Evolutionary conservation across 2,113 vertebrate genomes (phyloP).

Genomic region (Python bivittatus): DNA sequence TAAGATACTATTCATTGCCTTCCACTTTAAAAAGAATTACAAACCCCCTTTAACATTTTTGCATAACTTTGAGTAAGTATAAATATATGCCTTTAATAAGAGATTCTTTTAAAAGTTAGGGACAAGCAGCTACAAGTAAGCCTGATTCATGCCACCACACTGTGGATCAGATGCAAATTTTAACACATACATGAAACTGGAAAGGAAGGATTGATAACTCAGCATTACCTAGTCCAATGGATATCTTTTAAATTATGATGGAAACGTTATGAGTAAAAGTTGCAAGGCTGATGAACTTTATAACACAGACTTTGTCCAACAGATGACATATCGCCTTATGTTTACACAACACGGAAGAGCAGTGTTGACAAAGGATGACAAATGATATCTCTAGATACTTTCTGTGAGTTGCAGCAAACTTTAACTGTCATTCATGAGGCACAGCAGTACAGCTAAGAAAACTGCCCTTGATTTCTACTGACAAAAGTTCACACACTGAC

Average conservation of each 20-base stretch:
- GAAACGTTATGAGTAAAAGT: background rate
- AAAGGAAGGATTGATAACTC: background rate
- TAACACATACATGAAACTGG: background rate
- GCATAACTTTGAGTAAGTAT: background rate
- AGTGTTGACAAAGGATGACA: background rate
- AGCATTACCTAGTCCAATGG: background rate
- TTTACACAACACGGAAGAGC: background rate
- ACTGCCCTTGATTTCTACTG: slow-evolving; percentile 7
- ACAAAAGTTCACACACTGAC: background rate
- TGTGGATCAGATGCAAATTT: background rate
- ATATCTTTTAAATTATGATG: background rate
- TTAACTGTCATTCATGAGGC: background rate
- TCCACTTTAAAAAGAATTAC: background rate
- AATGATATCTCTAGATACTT: background rate
- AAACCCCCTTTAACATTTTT: background rate
- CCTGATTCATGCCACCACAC: background rate
- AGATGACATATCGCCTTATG: slow-evolving; percentile 9
- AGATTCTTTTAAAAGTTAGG: background rate
- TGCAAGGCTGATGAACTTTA: slow-evolving; percentile 8
- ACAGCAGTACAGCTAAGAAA: background rate
- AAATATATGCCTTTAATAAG: background rate
- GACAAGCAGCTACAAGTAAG: background rate
- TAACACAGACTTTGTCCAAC: slow-evolving; percentile 9
- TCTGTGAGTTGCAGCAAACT: background rate
- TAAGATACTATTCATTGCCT: background rate